These are phyloP conservation scores for Pardalotus punctatus DNA, from an alignment of 2,113 vertebrate species.

Conservation along the genomic window DNA sequence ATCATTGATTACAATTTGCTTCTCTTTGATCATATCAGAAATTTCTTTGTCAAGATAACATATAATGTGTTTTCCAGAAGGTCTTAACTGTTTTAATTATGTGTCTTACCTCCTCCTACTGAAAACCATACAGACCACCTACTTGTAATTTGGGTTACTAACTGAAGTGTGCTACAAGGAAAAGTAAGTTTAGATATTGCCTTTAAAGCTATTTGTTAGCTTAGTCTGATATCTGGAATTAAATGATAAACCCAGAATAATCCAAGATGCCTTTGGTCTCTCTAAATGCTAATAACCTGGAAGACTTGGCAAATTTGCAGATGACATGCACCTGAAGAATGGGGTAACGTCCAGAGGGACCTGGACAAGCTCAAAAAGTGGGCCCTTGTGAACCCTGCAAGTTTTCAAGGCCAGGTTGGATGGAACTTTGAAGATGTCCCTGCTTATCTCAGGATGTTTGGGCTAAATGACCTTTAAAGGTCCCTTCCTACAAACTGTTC, in stretches of 20 bases:
- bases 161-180: background rate
- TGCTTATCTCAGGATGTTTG: background rate
- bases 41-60: background rate
- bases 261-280: background rate
- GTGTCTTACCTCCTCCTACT: background rate
- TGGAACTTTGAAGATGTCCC: background rate
- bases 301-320: background rate
- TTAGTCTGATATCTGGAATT: background rate
- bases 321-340: background rate
- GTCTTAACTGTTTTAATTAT: background rate
- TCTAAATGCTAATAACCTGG: background rate
- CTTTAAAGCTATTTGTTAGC: background rate
- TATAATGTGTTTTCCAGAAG: background rate
- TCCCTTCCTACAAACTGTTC: background rate
- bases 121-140: background rate
- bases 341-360: background rate
- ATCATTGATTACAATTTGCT: constrained; percentile 40
- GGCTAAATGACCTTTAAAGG: background rate
- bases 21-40: background rate
- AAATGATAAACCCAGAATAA: background rate
- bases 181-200: background rate
- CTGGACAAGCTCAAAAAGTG: background rate
- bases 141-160: background rate
- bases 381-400: background rate
- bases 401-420: background rate